Evolutionary conservation across 30 jellyfish, hydroid and myxozoan species (phyloP).

Genomic region (Hydractinia echinata): DNA sequence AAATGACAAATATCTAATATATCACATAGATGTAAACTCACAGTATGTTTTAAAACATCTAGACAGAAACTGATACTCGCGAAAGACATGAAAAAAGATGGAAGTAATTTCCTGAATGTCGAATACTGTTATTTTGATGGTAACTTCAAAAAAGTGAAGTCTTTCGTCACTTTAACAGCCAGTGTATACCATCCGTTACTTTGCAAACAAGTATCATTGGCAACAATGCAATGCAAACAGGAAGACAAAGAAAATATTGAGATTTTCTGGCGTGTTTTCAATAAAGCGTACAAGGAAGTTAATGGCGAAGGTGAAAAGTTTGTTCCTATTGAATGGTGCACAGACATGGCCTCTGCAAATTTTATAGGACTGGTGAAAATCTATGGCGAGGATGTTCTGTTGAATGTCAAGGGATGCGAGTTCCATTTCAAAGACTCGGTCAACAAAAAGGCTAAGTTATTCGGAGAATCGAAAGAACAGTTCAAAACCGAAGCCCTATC

Average conservation of each 20-base stretch:
- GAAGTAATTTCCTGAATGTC: not conserved
- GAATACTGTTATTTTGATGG: not conserved
- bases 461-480: too few species aligned
- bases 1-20: slow-evolving; percentile 2
- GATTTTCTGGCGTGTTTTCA: not conserved
- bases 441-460: too few species aligned
- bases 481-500: too few species aligned
- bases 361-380: too few species aligned
- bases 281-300: too few species aligned
- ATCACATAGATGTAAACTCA: not conserved
- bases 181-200: slow-evolving; percentile 3
- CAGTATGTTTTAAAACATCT: slow-evolving; percentile 1
- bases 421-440: too few species aligned
- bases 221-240: not conserved
- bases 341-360: too few species aligned
- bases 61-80: not conserved
- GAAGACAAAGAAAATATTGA: not conserved
- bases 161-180: not conserved
- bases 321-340: too few species aligned
- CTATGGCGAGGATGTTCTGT: too few species aligned
- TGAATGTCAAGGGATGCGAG: too few species aligned
- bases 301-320: too few species aligned
- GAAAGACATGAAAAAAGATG: not conserved
- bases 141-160: not conserved
- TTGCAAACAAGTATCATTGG: not conserved